These are phyloP conservation scores for Romanomermis culicivorax DNA, from an alignment of 2,888 invertebrate species.

Conservation along the genomic window DNA sequence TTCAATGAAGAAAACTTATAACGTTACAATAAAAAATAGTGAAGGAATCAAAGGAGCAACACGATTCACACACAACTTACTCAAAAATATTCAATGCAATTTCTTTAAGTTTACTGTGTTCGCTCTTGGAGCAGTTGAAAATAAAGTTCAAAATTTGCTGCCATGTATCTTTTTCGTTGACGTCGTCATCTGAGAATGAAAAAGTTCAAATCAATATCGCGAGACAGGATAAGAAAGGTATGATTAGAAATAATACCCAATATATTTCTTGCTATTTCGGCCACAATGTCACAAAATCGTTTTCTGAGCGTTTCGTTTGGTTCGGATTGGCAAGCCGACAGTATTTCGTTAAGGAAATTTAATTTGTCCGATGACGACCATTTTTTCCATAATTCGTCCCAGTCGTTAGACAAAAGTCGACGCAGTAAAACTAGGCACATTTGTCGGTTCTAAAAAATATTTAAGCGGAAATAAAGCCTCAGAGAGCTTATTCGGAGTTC, in stretches of 20 bases:
- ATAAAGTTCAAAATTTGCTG: slow-evolving; percentile 76
- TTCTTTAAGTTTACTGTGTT: slow-evolving; percentile 61
- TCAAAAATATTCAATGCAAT: slow-evolving; percentile 67
- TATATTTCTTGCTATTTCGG: slow-evolving; percentile 81
- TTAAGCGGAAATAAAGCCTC: no score
- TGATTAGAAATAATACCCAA: slow-evolving; percentile 33
- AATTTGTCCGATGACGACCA: slow-evolving; percentile 27
- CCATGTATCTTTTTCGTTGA: slow-evolving; percentile 89
- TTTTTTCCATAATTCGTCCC: slow-evolving; percentile 72
- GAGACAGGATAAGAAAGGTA: no score
- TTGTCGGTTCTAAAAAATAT: slow-evolving; percentile 42
- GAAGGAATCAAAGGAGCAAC: no score
- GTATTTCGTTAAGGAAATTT: slow-evolving; percentile 17
- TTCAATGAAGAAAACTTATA: no score
- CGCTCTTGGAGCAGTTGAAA: slow-evolving; percentile 73
- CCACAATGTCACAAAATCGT: slow-evolving; percentile 81
- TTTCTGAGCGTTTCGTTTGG: slow-evolving; percentile 50
- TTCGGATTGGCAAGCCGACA: slow-evolving; percentile 49
- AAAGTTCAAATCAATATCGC: neutral
- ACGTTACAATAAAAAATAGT: no score
- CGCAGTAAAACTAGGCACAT: slow-evolving; percentile 85
- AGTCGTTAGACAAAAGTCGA: slow-evolving; percentile 58
- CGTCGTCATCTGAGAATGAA: slow-evolving; percentile 41
- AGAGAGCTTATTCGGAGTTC: no score
- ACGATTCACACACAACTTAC: no score